Percentiles rank a stretch among this genome's conserved stretches.
phyloP scores from a whole-genome alignment of 2,888 invertebrate species.

The Strigamia maritima region DNA sequence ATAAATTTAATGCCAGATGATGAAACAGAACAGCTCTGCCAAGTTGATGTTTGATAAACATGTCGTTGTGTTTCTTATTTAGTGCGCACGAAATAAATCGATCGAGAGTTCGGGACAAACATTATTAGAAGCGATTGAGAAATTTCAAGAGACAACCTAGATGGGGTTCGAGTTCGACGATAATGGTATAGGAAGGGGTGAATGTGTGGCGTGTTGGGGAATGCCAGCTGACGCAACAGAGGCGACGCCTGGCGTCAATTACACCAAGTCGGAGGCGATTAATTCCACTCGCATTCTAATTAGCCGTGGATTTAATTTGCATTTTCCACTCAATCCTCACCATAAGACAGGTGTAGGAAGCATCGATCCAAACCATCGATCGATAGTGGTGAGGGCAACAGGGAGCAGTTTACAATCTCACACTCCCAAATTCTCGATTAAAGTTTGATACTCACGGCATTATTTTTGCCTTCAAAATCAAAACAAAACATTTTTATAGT shows the following conservation, averaged over 20 bases:
- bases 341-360: slow-evolving; percentile 8
- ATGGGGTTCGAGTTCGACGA: not conserved
- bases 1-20: slow-evolving; percentile 17
- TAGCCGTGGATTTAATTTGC: slow-evolving; percentile 23
- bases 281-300: slow-evolving; percentile 27
- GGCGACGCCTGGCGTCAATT: slow-evolving; percentile 22
- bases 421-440: not conserved
- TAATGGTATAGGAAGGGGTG: not conserved
- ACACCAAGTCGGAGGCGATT: slow-evolving; percentile 18
- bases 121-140: slow-evolving; percentile 1
- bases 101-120: too few species aligned
- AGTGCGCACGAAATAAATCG: not conserved
- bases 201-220: not conserved
- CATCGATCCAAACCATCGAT: not conserved
- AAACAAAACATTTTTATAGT: too few species aligned
- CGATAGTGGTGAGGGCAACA: not conserved
- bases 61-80: not conserved
- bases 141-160: not conserved
- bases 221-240: not conserved
- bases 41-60: slow-evolving; percentile 22
- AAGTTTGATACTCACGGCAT: not conserved
- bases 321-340: slow-evolving; percentile 18
- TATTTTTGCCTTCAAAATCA: too few species aligned
- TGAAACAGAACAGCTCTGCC: not conserved
- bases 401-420: slow-evolving; percentile 16